Percentiles rank a stretch among this genome's conserved stretches.
phyloP scores from a whole-genome alignment of 2,797 vertebrate species.

The Sebastes cheni region DNA sequence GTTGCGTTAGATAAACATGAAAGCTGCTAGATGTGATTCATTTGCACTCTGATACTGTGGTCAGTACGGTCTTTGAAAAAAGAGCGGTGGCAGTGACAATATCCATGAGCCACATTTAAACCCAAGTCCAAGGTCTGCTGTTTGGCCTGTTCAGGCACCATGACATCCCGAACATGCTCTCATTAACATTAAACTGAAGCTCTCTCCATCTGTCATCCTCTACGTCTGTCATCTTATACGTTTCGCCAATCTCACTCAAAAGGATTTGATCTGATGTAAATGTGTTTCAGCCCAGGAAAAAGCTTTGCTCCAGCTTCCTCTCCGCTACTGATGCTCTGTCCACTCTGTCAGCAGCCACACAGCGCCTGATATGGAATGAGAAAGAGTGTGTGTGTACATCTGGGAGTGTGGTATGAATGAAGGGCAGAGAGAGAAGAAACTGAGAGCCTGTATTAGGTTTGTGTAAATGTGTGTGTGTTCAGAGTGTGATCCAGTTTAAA shows the following conservation, averaged over 20 bases:
- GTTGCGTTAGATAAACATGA: background rate
- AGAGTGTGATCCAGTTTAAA: constrained; percentile 43
- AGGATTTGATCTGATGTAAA: constrained; percentile 41
- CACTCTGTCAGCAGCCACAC: constrained; percentile 24
- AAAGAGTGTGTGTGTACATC: constrained; percentile 18
- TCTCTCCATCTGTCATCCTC: constrained; percentile 10
- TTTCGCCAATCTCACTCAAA: background rate
- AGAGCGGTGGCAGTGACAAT: background rate
- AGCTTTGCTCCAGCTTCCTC: constrained; percentile 23
- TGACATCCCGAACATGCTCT: background rate
- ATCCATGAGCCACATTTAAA: constrained; percentile 10
- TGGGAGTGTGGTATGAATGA: constrained; percentile 41
- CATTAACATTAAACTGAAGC: background rate
- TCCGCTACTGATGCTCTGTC: constrained; percentile 4
- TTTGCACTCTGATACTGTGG: background rate
- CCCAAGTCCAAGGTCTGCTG: background rate
- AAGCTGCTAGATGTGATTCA: background rate
- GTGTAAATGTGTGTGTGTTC: background rate
- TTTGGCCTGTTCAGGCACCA: background rate
- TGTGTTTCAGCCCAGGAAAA: constrained; percentile 3
- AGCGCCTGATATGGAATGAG: constrained; percentile 40
- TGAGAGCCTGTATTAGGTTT: constrained; percentile 17
- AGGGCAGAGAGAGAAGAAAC: constrained; percentile 15
- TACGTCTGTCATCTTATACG: background rate
- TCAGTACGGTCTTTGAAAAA: background rate